phyloP scores from a whole-genome alignment of 2,888 invertebrate species.

The Monochamus alternatus region DNA sequence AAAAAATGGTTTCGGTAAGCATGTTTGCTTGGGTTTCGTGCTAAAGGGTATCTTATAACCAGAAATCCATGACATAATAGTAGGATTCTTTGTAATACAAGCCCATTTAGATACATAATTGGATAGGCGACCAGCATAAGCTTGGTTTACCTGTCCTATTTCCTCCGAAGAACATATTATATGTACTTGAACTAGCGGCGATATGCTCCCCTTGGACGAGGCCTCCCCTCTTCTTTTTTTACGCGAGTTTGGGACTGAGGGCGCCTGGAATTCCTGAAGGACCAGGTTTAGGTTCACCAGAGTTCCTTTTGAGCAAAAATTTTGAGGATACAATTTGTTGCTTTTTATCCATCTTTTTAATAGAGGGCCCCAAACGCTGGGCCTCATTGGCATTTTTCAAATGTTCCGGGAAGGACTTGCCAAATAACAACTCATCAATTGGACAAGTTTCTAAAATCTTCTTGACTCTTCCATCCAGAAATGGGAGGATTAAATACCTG shows the following conservation, averaged over 20 bases:
- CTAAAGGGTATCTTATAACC: constrained; percentile 10
- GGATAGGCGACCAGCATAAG: constrained; percentile 3
- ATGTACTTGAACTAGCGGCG: neutral
- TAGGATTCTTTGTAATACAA: constrained; percentile 3
- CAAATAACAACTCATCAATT: constrained; percentile 38
- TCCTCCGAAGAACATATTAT: neutral
- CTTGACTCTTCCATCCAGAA: constrained; percentile 34
- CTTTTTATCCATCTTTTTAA: constrained; percentile 2
- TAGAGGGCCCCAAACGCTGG: neutral
- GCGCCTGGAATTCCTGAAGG: neutral
- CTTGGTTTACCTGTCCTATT: neutral
- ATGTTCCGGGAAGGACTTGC: constrained; percentile 29
- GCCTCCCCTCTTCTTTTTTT: constrained; percentile 12
- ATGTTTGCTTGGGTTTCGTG: neutral
- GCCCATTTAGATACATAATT: neutral
- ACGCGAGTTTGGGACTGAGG: neutral
- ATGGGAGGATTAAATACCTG: constrained; percentile 33
- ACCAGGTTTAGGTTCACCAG: neutral
- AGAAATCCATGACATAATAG: constrained; percentile 9
- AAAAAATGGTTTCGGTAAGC: neutral
- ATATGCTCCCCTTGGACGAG: neutral
- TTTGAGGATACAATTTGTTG: neutral
- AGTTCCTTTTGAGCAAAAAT: too few species aligned
- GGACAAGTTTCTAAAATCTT: constrained; percentile 39
- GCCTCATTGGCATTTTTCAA: constrained; percentile 3